Percentiles rank a stretch among this genome's conserved stretches.
Evolutionary conservation across 2,113 vertebrate genomes (phyloP).

Genomic region (Psittacara wagleri): DNA sequence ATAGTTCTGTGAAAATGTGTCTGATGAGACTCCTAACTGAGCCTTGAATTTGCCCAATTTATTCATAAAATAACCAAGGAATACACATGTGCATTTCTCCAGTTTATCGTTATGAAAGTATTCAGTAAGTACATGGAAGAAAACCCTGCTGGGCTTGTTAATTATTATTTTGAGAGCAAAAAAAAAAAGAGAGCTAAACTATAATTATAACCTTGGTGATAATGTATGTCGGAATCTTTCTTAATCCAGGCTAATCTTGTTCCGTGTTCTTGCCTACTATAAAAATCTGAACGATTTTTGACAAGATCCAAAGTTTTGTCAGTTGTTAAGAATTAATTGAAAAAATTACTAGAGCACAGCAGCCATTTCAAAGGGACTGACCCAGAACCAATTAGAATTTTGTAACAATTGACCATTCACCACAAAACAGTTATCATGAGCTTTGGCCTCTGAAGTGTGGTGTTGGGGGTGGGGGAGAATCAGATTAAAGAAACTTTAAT

Average conservation of each 20-base stretch:
- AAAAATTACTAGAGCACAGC: constrained; percentile 81
- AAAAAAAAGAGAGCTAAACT: constrained; percentile 25
- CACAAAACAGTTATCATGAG: constrained; percentile 74
- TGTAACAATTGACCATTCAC: constrained; percentile 84
- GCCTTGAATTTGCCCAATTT: background rate
- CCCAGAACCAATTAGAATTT: constrained; percentile 87
- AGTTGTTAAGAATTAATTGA: constrained; percentile 87
- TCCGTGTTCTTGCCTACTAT: constrained; percentile 53
- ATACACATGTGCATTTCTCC: background rate
- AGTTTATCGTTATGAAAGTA: background rate
- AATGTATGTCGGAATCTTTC: constrained; percentile 35
- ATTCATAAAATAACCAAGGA: background rate
- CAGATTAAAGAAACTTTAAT: constrained; percentile 71
- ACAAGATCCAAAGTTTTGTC: constrained; percentile 84
- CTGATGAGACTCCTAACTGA: background rate
- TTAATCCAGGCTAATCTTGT: constrained; percentile 43
- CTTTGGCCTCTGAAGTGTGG: constrained; percentile 76
- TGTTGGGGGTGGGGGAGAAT: constrained; percentile 62
- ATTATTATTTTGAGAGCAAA: constrained; percentile 37
- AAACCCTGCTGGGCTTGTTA: constrained; percentile 44
- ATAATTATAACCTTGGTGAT: constrained; percentile 37
- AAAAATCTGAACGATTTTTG: constrained; percentile 77
- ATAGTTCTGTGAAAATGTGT: background rate
- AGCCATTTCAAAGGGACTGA: constrained; percentile 79
- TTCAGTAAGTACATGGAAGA: constrained; percentile 9